Conservation (phyloP, 2,797 vertebrate genomes). For the Chromis chromis region DNA sequence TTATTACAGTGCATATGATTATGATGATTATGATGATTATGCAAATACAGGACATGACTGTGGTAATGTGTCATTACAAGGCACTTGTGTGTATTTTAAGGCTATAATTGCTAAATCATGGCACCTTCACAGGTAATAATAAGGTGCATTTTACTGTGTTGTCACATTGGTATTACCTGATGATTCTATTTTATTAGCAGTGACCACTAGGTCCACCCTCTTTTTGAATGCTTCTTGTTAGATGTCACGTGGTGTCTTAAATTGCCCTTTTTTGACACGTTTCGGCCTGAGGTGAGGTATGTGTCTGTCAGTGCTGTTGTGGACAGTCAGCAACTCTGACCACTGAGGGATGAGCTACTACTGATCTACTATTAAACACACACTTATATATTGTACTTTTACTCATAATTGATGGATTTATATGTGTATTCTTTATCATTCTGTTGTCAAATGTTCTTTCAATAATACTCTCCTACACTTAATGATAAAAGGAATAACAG, state of each 20-base stretch:
- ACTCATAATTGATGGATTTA: background rate
- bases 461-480: background rate
- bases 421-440: background rate
- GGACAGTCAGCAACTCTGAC: background rate
- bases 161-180: background rate
- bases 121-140: constrained; percentile 1
- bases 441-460: background rate
- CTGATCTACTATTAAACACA: background rate
- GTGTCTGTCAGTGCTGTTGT: background rate
- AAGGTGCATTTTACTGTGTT: background rate
- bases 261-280: background rate
- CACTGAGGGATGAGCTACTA: background rate
- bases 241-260: background rate
- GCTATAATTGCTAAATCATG: constrained; percentile 19
- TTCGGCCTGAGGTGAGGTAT: background rate
- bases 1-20: constrained; percentile 14
- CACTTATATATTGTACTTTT: background rate
- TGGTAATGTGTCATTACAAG: constrained; percentile 7
- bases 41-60: background rate
- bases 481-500: too few species aligned
- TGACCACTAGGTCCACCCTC: background rate
- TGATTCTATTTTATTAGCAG: background rate
- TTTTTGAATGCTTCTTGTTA: background rate
- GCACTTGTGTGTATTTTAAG: constrained; percentile 1
- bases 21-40: constrained; percentile 13